Evolutionary conservation across 2,888 invertebrate species (phyloP).

Genomic region (Zaprionus obscuricornis): DNA sequence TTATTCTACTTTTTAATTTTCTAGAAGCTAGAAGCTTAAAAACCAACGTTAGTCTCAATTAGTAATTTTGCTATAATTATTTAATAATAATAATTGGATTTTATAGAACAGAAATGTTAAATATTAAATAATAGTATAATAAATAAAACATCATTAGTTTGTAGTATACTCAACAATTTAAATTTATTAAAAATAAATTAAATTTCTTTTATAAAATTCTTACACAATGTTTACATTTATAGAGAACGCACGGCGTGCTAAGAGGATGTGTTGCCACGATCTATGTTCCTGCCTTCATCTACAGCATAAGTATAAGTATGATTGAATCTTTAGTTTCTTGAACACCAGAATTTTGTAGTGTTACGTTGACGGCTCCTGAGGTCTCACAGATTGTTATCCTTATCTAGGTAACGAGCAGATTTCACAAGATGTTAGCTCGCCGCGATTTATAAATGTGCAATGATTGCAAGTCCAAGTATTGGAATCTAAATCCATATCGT

Average conservation of each 20-base stretch:
- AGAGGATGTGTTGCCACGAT: constrained; percentile 29
- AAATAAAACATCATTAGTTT: constrained; percentile 4
- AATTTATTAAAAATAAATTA: constrained; percentile 77
- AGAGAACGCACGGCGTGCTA: constrained; percentile 45
- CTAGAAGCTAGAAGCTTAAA: too few relatives aligned
- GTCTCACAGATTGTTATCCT: constrained; percentile 21
- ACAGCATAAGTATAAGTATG: constrained; percentile 65
- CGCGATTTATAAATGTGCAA: constrained; percentile 96
- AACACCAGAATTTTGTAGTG: constrained; percentile 60
- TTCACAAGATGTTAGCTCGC: constrained; percentile 91
- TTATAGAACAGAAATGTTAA: not conserved
- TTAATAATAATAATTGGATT: not conserved
- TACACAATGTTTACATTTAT: constrained; percentile 61
- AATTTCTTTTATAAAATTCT: constrained; percentile 68
- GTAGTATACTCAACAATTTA: constrained; percentile 61
- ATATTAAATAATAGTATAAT: not conserved
- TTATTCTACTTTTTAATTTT: too few relatives aligned
- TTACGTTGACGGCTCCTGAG: constrained; percentile 25
- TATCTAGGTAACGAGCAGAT: constrained; percentile 95
- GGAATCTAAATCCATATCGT: constrained; percentile 66
- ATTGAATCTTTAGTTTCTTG: constrained; percentile 71
- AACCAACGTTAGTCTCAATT: too few relatives aligned
- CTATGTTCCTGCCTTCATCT: constrained; percentile 21
- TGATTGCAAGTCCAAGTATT: constrained; percentile 93
- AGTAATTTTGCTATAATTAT: too few relatives aligned